Evolutionary conservation across 2,113 vertebrate genomes (phyloP), one percentile per base, ranked within the genome.

Genomic region (Nannospalax galili): DNA sequence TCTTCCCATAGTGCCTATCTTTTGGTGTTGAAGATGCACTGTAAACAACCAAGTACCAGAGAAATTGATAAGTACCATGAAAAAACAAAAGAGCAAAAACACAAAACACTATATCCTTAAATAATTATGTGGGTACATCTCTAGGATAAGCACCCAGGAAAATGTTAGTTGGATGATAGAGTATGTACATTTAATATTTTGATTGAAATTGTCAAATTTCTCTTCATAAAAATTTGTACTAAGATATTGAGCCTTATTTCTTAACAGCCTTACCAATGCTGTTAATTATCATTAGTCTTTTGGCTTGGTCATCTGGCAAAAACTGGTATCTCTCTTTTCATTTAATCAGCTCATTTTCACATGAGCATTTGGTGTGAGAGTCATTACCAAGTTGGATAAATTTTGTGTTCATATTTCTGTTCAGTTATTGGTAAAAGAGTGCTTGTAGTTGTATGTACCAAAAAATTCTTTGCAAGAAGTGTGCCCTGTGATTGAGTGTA

Each of bases 221-320:
- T 77, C 35, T 88, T 67, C 24, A n/a, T 14, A 94, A 95, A 72
- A 58, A 16, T 1, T 32, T 70, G 24, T 88, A 62, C 32, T 72
- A n/a, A 88, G 95, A 78, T 90, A 62, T n/a, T 89, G 37, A 92
- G 69, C 24, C 20, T 84, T 94, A 19, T 74, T 84, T 87, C 70
- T 20, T 67, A 26, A 77, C 35, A 89, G 60, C 30, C 69, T 92
- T 92, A 42, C 82, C 81, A 90, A 85, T 14, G 35, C 3, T 88
- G 7, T 17, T 56, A 28, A 85, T 93, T 60, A 65, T 80, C 24
- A 75, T 67, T 22, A 67, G 60, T 88, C 60, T 90, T 73, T 85
- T 82, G 75, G 77, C 17, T 90, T 92, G 73, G 77, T 37, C 32
- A 69, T 24, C 48, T 89, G 67, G 19, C 58, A 91, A 95, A 80